These are phyloP conservation scores for Bombus confusus DNA, from an alignment of 1,140 invertebrate species.

Conservation along the genomic window DNA sequence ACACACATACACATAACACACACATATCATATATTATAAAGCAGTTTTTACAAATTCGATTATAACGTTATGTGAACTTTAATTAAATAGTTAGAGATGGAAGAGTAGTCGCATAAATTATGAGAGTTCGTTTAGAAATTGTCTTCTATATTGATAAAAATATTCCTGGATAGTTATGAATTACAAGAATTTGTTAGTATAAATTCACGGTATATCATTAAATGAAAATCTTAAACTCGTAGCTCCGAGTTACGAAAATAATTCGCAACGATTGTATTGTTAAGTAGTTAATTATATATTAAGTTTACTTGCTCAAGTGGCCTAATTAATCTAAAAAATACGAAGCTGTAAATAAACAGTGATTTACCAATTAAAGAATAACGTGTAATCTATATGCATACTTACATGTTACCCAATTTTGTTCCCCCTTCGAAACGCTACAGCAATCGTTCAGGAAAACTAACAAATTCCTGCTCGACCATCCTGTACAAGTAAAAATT, in stretches of 20 bases:
- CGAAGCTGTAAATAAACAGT: constrained; percentile 29
- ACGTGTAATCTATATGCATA: neutral
- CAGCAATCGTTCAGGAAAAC: neutral
- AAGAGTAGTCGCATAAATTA: neutral
- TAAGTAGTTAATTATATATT: constrained; percentile 17
- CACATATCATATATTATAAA: neutral
- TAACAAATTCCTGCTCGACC: no score
- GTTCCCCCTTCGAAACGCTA: neutral
- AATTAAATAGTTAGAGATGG: neutral
- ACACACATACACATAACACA: neutral
- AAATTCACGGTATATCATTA: neutral
- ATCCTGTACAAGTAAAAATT: neutral
- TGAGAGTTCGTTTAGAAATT: constrained; percentile 9
- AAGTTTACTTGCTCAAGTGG: constrained; percentile 42
- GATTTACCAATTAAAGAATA: neutral
- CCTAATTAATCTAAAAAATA: constrained; percentile 8
- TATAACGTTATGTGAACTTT: constrained; percentile 11
- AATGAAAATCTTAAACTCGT: neutral
- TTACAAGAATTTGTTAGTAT: neutral
- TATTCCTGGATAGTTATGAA: neutral
- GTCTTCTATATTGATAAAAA: neutral
- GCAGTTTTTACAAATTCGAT: constrained; percentile 15
- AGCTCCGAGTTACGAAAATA: neutral
- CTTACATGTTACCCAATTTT: neutral
- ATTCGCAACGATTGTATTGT: neutral